These are phyloP conservation scores for Camponotus fellah DNA, from an alignment of 2,888 invertebrate genomes.

Conservation along the genomic window DNA sequence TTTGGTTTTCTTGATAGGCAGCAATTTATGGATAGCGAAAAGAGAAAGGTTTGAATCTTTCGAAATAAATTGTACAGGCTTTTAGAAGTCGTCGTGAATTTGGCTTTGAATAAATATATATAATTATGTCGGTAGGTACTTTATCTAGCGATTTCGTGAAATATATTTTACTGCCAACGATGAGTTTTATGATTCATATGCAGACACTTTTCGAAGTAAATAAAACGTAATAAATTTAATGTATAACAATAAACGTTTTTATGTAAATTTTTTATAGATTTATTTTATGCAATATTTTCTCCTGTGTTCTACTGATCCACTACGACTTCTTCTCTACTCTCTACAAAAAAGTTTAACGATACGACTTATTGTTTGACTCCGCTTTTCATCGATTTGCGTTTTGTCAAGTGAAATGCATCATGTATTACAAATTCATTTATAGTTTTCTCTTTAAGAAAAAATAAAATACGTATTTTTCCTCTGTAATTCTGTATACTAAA, in stretches of 20 bases:
- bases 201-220: not conserved
- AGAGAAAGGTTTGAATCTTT: conserved; percentile 6
- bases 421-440: not conserved
- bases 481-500: too few species aligned
- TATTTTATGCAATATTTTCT: not conserved
- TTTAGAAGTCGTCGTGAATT: not conserved
- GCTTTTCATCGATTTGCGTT: conserved; percentile 14
- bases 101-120: not conserved
- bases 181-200: not conserved
- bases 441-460: not conserved
- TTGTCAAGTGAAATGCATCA: not conserved
- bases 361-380: conserved; percentile 2
- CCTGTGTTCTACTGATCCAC: conserved; percentile 63
- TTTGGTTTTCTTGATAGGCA: not conserved
- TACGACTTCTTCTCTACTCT: conserved; percentile 32
- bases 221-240: not conserved
- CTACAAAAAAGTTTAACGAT: conserved; percentile 50
- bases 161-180: not conserved
- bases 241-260: conserved; percentile 8
- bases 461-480: not conserved
- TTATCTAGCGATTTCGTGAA: not conserved
- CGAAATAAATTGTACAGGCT: conserved; percentile 18
- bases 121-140: not conserved
- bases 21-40: conserved; percentile 3
- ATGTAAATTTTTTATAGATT: conserved; percentile 1